phyloP scores from a whole-genome alignment of 2,888 invertebrate genomes.

The Sarcophaga variegata region DNA sequence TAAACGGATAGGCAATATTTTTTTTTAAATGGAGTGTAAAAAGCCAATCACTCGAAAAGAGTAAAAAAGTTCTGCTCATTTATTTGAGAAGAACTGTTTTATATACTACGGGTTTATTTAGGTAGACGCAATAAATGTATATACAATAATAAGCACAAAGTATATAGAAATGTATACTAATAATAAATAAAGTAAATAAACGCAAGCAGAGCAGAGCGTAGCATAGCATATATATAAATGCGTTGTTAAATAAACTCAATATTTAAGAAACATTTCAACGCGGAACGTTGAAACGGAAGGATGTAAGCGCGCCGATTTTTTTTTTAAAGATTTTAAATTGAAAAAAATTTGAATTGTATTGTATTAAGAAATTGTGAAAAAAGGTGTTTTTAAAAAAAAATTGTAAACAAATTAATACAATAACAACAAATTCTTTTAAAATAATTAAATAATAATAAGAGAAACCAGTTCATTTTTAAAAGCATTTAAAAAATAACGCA shows the following conservation, averaged over 20 bases:
- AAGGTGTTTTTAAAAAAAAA: background rate
- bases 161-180: slow-evolving; percentile 35
- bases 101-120: background rate
- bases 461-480: slow-evolving; percentile 10
- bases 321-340: background rate
- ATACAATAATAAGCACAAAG: slow-evolving; percentile 14
- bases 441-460: background rate
- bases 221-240: slow-evolving; percentile 35
- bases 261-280: slow-evolving; percentile 64
- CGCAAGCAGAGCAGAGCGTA: background rate
- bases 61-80: slow-evolving; percentile 57
- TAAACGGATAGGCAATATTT: no score
- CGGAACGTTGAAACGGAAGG: slow-evolving; percentile 67
- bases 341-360: no score
- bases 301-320: slow-evolving; percentile 35
- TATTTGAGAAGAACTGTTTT: slow-evolving; percentile 27
- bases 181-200: slow-evolving; percentile 57
- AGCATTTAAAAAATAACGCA: background rate
- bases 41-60: slow-evolving; percentile 58
- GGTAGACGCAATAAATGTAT: background rate
- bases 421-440: slow-evolving; percentile 19
- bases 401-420: slow-evolving; percentile 21
- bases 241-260: slow-evolving; percentile 37
- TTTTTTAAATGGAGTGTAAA: background rate
- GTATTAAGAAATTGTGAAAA: background rate